Evolutionary conservation across 2,113 vertebrate genomes (phyloP).

Genomic region (Heterotis niloticus): DNA sequence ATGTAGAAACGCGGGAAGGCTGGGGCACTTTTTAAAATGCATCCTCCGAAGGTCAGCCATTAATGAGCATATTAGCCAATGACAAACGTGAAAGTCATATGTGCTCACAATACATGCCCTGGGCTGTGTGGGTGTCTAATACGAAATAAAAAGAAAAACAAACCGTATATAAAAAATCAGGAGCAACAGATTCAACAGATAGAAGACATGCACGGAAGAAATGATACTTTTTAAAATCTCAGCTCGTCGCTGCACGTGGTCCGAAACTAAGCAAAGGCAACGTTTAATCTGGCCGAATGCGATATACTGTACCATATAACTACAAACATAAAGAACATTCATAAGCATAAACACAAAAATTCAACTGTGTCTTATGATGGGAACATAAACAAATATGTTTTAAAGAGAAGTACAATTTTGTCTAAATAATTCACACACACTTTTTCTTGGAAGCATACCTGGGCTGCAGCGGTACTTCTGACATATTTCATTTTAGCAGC

Average conservation of each 20-base stretch:
- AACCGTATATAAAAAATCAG: too few species aligned
- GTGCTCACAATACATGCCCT: slow-evolving; percentile 4
- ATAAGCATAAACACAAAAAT: too few species aligned
- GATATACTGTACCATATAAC: too few species aligned
- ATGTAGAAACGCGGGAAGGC: not conserved
- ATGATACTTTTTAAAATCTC: too few species aligned
- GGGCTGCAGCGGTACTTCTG: not conserved
- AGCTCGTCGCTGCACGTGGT: too few species aligned
- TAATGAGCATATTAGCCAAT: slow-evolving; percentile 15
- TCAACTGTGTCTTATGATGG: too few species aligned
- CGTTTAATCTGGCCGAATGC: too few species aligned
- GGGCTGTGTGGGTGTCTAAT: slow-evolving; percentile 17
- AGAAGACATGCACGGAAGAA: too few species aligned
- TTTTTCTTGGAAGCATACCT: not conserved
- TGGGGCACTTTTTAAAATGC: not conserved
- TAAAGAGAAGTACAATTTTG: too few species aligned
- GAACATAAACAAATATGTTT: too few species aligned
- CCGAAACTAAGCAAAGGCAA: too few species aligned
- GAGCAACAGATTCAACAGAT: not conserved
- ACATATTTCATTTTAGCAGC: not conserved
- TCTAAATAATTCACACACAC: not conserved
- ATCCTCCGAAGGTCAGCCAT: not conserved
- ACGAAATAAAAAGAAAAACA: not conserved
- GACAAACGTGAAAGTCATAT: not conserved
- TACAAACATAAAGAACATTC: too few species aligned